These are phyloP conservation scores for Diacarnus erythraeanus DNA, from an alignment of 37 sponge, comb jelly and placozoan species.

Conservation along the genomic window DNA sequence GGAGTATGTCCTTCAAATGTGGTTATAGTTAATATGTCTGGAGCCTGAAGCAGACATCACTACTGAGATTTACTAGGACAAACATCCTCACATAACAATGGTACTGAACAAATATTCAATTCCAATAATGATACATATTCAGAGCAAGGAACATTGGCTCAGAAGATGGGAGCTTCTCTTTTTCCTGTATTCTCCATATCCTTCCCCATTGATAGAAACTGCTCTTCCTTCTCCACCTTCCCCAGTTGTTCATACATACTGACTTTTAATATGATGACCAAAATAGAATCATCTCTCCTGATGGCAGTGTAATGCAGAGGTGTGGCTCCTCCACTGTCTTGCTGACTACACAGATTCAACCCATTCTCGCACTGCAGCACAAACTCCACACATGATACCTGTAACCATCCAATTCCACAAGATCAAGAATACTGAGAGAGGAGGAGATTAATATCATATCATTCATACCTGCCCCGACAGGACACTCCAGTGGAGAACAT, in stretches of 20 bases:
- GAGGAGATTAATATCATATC: neutral
- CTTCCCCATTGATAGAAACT: too few relatives aligned
- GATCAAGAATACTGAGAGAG: neutral
- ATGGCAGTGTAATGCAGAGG: constrained; percentile 75
- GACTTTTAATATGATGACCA: constrained; percentile 3
- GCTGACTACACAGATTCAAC: neutral
- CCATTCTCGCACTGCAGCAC: constrained; percentile 20
- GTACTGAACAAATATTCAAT: too few relatives aligned
- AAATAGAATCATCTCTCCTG: constrained; percentile 7
- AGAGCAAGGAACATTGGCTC: too few relatives aligned
- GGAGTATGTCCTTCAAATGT: constrained; percentile 32
- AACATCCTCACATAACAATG: too few relatives aligned
- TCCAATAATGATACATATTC: too few relatives aligned
- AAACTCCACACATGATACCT: constrained; percentile 57
- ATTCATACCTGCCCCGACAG: constrained; percentile 54
- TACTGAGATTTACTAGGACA: too few relatives aligned
- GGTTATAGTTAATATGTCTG: neutral
- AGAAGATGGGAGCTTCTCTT: constrained; percentile 60
- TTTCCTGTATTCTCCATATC: too few relatives aligned
- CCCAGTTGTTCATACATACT: neutral
- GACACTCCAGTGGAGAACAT: constrained; percentile 74
- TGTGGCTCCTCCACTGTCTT: constrained; percentile 58
- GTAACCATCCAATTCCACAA: neutral
- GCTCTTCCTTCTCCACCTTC: constrained; percentile 1
- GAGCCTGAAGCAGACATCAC: constrained; percentile 35